phyloP scores from a whole-genome alignment of 2,113 vertebrate genomes.

The Cyphomyrus discorhynchus region DNA sequence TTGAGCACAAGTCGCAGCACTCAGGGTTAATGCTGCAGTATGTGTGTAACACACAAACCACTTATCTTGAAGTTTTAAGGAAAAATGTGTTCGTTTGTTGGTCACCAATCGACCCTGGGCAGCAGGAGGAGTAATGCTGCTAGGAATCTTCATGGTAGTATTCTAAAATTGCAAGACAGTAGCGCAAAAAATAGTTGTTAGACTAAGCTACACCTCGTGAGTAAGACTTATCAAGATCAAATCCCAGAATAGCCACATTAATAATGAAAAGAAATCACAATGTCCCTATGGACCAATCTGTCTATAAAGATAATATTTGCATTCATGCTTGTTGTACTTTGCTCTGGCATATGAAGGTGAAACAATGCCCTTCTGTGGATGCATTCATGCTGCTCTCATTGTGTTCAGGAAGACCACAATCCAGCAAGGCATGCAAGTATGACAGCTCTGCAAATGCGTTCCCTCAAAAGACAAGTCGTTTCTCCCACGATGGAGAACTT shows the following conservation, averaged over 20 bases:
- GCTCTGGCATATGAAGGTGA: background rate
- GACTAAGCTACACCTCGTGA: background rate
- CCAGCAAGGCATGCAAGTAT: background rate
- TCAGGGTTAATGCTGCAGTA: background rate
- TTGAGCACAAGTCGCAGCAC: background rate
- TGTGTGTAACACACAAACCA: background rate
- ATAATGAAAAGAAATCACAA: background rate
- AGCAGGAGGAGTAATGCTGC: background rate
- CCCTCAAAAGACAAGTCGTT: background rate
- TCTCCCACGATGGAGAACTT: background rate
- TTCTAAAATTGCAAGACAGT: background rate
- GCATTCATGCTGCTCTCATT: background rate
- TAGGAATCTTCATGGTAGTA: background rate
- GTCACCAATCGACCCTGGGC: background rate
- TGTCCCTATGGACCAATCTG: background rate
- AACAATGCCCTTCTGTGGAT: background rate
- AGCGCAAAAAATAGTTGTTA: background rate
- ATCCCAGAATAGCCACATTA: background rate
- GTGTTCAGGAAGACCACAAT: background rate
- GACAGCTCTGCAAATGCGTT: background rate
- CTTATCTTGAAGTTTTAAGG: background rate
- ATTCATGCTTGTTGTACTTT: background rate
- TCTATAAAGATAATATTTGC: background rate
- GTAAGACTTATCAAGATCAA: background rate
- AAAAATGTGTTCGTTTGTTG: background rate